Evolutionary conservation across 2,797 vertebrate genomes (phyloP).

Genomic region (Sandelia bainsii): DNA sequence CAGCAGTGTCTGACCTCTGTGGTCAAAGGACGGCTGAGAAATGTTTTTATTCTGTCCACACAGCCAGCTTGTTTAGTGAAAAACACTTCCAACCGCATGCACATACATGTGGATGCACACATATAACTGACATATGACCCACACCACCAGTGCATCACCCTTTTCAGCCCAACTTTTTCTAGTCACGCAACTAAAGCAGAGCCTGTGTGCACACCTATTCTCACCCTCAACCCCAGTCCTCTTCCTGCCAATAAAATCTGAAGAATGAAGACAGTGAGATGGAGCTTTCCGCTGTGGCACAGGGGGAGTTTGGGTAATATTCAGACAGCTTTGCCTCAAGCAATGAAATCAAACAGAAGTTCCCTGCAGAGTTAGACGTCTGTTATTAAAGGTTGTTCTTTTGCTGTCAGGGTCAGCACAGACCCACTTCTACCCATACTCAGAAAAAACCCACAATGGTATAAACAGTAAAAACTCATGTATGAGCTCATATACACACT

Average conservation of each 20-base stretch:
- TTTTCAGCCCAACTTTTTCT: conserved; percentile 47
- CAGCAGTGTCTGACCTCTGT: conserved; percentile 46
- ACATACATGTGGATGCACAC: conserved; percentile 19
- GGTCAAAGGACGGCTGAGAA: conserved; percentile 48
- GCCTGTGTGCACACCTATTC: conserved; percentile 29
- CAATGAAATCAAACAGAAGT: conserved; percentile 77
- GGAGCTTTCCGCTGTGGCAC: conserved; percentile 69
- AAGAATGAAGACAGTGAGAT: conserved; percentile 75
- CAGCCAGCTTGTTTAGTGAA: conserved; percentile 36
- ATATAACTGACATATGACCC: conserved; percentile 24
- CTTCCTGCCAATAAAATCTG: conserved; percentile 74
- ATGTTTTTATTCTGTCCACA: conserved; percentile 60
- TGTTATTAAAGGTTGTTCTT: conserved; percentile 82
- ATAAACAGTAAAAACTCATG: conserved; percentile 19
- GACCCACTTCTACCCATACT: conserved; percentile 61
- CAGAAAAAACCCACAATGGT: conserved; percentile 25
- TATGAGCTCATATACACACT: conserved; percentile 24
- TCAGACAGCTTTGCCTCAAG: conserved; percentile 79
- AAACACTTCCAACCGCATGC: conserved; percentile 34
- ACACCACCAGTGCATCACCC: conserved; percentile 45
- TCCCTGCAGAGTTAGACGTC: conserved; percentile 75
- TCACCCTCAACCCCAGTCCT: conserved; percentile 47
- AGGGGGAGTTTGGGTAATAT: conserved; percentile 78
- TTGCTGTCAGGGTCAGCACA: conserved; percentile 79
- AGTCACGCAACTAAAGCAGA: conserved; percentile 57